Evolutionary conservation across 2,888 invertebrate species (phyloP).

Genomic region (Mythimna vitellina): DNA sequence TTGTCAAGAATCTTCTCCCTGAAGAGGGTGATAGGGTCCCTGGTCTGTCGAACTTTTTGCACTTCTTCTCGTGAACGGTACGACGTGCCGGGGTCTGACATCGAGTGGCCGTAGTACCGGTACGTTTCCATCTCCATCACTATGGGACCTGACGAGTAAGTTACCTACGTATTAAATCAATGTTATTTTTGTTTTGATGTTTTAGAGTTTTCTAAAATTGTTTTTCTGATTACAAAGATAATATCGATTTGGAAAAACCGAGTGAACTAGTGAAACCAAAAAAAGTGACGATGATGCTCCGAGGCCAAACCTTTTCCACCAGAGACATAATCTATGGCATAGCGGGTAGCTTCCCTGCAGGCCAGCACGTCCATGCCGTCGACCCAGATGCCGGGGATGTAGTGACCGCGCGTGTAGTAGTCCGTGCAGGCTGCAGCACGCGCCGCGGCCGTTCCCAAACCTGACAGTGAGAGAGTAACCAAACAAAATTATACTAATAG

Average conservation of each 20-base stretch:
- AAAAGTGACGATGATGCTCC: background rate
- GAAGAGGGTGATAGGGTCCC: slow-evolving; percentile 21
- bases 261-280: too few species aligned
- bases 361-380: slow-evolving; percentile 41
- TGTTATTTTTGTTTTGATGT: too few species aligned
- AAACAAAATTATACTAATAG: background rate
- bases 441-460: slow-evolving; percentile 7
- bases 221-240: too few species aligned
- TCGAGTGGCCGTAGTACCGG: slow-evolving; percentile 99
- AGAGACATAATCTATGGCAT: slow-evolving; percentile 7
- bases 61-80: slow-evolving; percentile 85
- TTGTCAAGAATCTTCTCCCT: slow-evolving; percentile 20
- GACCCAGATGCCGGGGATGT: slow-evolving; percentile 35
- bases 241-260: too few species aligned
- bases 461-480: background rate
- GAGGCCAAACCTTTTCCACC: slow-evolving; percentile 28
- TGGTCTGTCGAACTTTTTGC: slow-evolving; percentile 17
- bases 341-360: slow-evolving; percentile 21
- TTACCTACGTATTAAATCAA: background rate
- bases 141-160: slow-evolving; percentile 30
- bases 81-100: slow-evolving; percentile 99
- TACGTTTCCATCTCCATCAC: slow-evolving; percentile 98
- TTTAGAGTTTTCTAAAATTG: too few species aligned
- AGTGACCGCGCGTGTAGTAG: slow-evolving; percentile 28
- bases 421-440: slow-evolving; percentile 28